These are phyloP conservation scores for Penaeus chinensis DNA, from an alignment of 1,140 invertebrate genomes.

Conservation along the genomic window DNA sequence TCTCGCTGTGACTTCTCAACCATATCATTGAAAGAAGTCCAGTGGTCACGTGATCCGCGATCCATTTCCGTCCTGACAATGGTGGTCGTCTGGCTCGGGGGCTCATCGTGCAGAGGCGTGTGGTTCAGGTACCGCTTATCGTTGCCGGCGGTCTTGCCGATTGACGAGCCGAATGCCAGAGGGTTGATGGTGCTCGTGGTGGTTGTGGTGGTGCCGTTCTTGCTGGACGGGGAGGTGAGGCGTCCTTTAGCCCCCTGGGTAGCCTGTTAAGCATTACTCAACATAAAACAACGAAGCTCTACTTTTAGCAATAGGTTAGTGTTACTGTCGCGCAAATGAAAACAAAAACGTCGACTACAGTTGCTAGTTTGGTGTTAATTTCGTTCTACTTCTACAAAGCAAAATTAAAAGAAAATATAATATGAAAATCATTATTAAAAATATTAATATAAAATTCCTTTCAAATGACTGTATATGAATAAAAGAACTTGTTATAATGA, in stretches of 20 bases:
- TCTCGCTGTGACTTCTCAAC: conserved; percentile 62
- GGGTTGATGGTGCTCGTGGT: not conserved
- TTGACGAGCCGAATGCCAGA: not conserved
- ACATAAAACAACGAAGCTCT: conserved; percentile 11
- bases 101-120: conserved; percentile 24
- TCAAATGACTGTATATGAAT: not conserved
- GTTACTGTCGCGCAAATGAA: not conserved
- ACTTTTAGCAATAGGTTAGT: not conserved
- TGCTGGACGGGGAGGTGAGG: not conserved
- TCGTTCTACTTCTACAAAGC: not conserved
- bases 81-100: not conserved
- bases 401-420: not conserved
- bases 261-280: conserved; percentile 13
- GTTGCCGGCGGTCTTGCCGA: not conserved
- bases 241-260: conserved; percentile 5
- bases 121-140: conserved; percentile 52
- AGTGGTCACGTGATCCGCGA: conserved; percentile 36
- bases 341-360: not conserved
- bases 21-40: conserved; percentile 63
- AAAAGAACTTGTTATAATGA: no score
- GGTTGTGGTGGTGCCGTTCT: conserved; percentile 21
- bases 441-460: not conserved
- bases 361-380: not conserved
- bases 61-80: conserved; percentile 17
- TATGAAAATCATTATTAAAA: not conserved